Evolutionary conservation across 1,140 invertebrate genomes (phyloP), one percentile per base, ranked within the genome.

Genomic region (Heliconius himera): DNA sequence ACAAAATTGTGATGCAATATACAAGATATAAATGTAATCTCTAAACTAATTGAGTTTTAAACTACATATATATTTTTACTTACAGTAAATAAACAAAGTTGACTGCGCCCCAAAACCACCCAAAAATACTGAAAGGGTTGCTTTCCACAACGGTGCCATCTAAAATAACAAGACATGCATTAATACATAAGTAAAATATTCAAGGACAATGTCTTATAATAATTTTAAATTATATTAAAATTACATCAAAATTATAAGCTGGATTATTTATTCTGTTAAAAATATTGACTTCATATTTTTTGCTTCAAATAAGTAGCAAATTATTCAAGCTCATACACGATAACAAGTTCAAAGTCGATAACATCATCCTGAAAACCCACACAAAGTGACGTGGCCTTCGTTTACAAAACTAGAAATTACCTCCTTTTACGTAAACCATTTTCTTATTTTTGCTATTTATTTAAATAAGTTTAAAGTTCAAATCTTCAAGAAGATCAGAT

Each of bases 31-130:
- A 20, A 51, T 51, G 18, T 51, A 5, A 51, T 20, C 4, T 6
- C 1, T 6, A 51, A 51, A 20, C 18, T 9, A n/a, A 60, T 60
- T 60, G 26, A 22, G n/a, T 60, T 56, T n/a, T 8, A 22, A 56
- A 46, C 11, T 46, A 46, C 13, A 46, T 16, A 9, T 22, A 0
- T 8, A 11, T 20, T n/a, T 56, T 56, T 9, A 91, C 92, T 91
- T 85, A 93, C 92, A 92, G 77, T 36, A 93, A 76, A 82, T 91
- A 91, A 20, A 92, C 76, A 77, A 94, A 94, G 77, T 94, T 90
- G 2, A 92, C 1, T 4, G 88, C 80, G n/a, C 85, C 86, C 91
- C 91, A 93, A 76, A 94, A 89, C 88, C 89, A 91, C 1, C 88
- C 87, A 81, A 88, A 88, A 26, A 90, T 20, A 46, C 84, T 92